Conservation (phyloP, 1,140 invertebrate genomes). For the Papilio helenus region DNA sequence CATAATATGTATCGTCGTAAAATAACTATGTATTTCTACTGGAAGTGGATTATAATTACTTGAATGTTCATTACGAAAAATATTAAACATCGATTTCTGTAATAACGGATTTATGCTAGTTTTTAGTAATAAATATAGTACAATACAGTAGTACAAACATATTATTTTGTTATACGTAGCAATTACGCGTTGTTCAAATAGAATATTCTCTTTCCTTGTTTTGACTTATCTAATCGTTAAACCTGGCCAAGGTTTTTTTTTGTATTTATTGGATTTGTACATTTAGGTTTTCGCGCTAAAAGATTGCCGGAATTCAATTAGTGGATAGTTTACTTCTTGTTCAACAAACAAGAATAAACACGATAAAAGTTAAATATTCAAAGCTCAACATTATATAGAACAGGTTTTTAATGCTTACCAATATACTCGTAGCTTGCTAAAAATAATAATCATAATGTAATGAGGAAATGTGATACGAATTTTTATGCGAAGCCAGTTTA, state of each 20-base stretch:
- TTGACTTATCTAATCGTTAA: slow-evolving; percentile 4
- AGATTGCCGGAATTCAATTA: background rate
- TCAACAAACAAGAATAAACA: background rate
- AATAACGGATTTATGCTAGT: background rate
- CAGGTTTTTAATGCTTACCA: background rate
- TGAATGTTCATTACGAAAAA: background rate
- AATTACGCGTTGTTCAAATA: background rate
- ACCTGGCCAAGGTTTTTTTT: background rate
- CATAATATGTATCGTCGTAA: background rate
- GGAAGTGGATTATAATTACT: background rate
- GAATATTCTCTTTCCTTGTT: background rate
- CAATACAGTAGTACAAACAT: background rate
- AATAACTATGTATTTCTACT: background rate
- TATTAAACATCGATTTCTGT: no score
- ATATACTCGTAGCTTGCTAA: background rate
- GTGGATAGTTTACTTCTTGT: background rate
- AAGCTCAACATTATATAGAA: background rate
- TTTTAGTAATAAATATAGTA: background rate
- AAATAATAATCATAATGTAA: background rate
- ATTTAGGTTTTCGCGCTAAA: background rate
- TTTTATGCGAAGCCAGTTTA: background rate
- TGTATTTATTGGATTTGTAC: slow-evolving; percentile 4
- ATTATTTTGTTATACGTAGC: background rate
- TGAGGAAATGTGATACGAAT: background rate
- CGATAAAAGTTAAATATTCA: background rate